Conservation (phyloP, 2,797 vertebrate species). For the Alcedo atthis region DNA sequence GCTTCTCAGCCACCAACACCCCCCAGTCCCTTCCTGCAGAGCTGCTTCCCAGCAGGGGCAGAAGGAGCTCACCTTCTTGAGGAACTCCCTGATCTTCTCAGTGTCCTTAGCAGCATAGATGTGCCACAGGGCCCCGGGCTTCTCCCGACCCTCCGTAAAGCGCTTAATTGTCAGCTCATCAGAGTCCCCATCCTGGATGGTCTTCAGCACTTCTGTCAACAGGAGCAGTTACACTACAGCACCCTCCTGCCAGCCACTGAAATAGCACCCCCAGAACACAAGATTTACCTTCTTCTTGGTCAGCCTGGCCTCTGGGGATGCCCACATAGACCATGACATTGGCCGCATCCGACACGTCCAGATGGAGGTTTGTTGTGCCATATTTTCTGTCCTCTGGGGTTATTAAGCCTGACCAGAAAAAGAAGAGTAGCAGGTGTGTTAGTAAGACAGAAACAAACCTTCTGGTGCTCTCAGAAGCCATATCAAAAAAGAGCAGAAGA, state of each 20-base stretch:
- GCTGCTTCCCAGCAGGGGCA: too few species aligned
- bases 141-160: slow-evolving; percentile 79
- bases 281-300: slow-evolving; percentile 79
- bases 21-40: too few species aligned
- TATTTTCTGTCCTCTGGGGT: slow-evolving; percentile 83
- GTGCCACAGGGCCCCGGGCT: slow-evolving; percentile 84
- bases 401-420: slow-evolving; percentile 72
- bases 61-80: slow-evolving; percentile 76
- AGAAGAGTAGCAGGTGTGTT: neutral
- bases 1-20: too few species aligned
- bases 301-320: slow-evolving; percentile 79
- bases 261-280: neutral
- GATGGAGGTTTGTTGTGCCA: slow-evolving; percentile 82
- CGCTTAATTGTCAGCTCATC: slow-evolving; percentile 83
- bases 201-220: slow-evolving; percentile 77
- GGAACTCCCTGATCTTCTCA: slow-evolving; percentile 82
- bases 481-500: neutral
- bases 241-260: neutral
- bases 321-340: slow-evolving; percentile 86
- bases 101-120: slow-evolving; percentile 84
- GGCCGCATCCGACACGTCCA: slow-evolving; percentile 84
- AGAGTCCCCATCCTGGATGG: slow-evolving; percentile 81
- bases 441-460: neutral
- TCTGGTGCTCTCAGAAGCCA: neutral
- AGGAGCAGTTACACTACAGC: neutral